phyloP scores from a whole-genome alignment of 2,888 invertebrate species.

The Amphipoea lucens region DNA sequence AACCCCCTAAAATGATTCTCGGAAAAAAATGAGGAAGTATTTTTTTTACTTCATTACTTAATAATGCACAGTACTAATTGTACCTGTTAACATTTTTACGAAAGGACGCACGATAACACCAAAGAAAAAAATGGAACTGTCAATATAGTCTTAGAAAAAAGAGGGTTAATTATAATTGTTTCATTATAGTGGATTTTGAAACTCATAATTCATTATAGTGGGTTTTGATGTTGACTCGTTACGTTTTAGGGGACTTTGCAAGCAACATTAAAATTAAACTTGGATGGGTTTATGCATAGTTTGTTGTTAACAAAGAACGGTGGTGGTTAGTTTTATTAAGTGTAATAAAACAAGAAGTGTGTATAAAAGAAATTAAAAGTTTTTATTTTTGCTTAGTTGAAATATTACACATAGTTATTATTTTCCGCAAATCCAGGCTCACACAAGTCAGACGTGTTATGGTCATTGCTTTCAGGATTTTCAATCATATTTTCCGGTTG shows the following conservation, averaged over 20 bases:
- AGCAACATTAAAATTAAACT: constrained; percentile 2
- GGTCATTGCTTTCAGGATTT: too few species aligned
- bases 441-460: too few species aligned
- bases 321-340: background rate
- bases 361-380: too few species aligned
- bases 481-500: too few species aligned
- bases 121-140: background rate
- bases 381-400: too few species aligned
- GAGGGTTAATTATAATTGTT: background rate
- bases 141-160: constrained; percentile 3
- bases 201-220: constrained; percentile 6
- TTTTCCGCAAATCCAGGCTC: too few species aligned
- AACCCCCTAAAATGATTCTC: constrained; percentile 1
- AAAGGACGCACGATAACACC: background rate
- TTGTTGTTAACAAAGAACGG: background rate
- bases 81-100: background rate
- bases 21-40: background rate
- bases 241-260: background rate
- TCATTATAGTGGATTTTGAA: constrained; percentile 2
- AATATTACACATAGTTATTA: too few species aligned
- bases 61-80: background rate
- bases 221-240: background rate
- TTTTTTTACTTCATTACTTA: constrained; percentile 2
- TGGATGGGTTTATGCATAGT: constrained; percentile 2
- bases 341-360: too few species aligned